Conservation (phyloP, 2,888 invertebrate species). For the Zhengitettix transpicula region DNA sequence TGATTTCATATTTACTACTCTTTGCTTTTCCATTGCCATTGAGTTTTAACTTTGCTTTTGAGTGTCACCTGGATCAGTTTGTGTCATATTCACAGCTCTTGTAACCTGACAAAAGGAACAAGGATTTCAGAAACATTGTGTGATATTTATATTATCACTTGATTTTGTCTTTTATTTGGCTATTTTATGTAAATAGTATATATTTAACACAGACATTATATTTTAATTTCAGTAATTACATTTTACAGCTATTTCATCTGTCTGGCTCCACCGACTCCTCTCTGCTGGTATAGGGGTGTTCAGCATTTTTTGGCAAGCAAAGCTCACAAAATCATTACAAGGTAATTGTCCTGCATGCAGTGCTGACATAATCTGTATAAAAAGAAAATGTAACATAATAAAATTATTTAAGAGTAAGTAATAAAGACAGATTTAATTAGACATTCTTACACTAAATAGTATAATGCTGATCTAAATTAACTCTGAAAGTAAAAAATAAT, state of each 20-base stretch:
- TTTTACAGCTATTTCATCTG: background rate
- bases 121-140: too few relatives aligned
- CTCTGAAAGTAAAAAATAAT: too few relatives aligned
- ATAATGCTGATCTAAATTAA: too few relatives aligned
- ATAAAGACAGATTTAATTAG: too few relatives aligned
- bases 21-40: background rate
- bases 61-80: too few relatives aligned
- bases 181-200: too few relatives aligned
- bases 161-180: too few relatives aligned
- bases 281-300: background rate
- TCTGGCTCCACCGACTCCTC: slow-evolving; percentile 1
- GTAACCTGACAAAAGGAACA: too few relatives aligned
- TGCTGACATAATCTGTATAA: background rate
- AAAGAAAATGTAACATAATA: background rate
- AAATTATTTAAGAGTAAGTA: too few relatives aligned
- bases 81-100: background rate
- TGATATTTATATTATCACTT: too few relatives aligned
- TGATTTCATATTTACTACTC: background rate
- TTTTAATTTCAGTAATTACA: background rate
- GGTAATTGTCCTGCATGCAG: background rate
- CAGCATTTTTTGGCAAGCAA: background rate
- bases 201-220: too few relatives aligned
- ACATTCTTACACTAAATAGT: too few relatives aligned
- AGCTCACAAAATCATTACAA: background rate
- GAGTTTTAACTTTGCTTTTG: background rate